Evolutionary conservation across 2,113 vertebrate species (phyloP), one percentile per base, ranked within the genome.

Genomic region (Circaetus cinerascens): DNA sequence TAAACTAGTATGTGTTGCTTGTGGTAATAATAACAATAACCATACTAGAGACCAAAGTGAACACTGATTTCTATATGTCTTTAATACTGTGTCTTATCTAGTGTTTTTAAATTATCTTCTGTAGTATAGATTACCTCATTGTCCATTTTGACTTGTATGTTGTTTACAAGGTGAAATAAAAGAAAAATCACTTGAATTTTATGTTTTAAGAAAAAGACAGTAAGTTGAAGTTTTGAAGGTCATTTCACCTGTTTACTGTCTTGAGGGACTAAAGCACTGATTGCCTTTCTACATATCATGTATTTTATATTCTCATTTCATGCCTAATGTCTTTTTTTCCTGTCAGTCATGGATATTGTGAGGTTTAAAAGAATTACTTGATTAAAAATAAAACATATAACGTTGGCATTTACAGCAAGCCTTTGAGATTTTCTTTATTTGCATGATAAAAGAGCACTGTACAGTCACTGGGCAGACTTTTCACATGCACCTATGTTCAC

Each of bases 351-450:
- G 97, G 95, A 98, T 98, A 97, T 98, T 98, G 97, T 98, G 98
- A 98, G 97, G 98, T 98, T 98, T 97, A 92, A 98, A 98, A 97
- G 83, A 98, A 97, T 97, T 97, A 98, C 98, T 97, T 98, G 98
- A 98, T 98, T 98, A 97, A 98, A 98, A 98, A 99, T 98, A 98
- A 99, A 98, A 96, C 96, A 97, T 98, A 98, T 98, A 98, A 98
- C 95, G 9, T 98, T 98, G 98, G 55, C 98, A 98, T 98, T 98
- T 97, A 97, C 85, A 67, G 51, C 7, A 7, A 64, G 11, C 73
- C 92, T 93, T 91, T 60, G 83, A 95, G 38, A 50, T 88, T 92
- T 90, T 83, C 91, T 90, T 64, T 94, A 75, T 91, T 86, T 90
- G 26, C 57, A 0, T 90, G 43, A 41, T 92, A 45, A 29, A 89